Evolutionary conservation across 2,888 invertebrate species (phyloP), one percentile per base, ranked within the genome.

Genomic region (Pherbina coryleti): DNA sequence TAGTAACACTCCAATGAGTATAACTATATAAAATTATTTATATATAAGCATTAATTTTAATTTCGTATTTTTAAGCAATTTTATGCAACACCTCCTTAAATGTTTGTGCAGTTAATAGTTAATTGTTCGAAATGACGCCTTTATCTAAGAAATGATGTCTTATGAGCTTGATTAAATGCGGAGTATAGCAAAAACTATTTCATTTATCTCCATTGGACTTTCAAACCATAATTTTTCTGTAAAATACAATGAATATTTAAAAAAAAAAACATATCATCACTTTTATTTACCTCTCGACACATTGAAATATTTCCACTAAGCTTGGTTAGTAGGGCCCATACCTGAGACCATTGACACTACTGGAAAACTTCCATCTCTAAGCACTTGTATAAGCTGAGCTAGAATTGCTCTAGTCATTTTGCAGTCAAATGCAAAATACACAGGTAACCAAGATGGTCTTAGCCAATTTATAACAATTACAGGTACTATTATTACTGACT

Each of bases 401-500:
- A 67, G 49, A 67, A 67, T 37, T 17, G 44, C 70, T 57, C 7
- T 9, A 9, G 69, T 81, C 78, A 31, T 31, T 5, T 31, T 31
- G 31, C 31, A 31, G 5, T 31, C 31, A n/a, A 79, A 72, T 25
- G 78, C 57, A 31, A 67, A 77, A 81, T n/a, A n/a, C n/a, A n/a
- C n/a, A n/a, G n/a, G n/a, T n/a, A n/a, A n/a, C n/a, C n/a, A n/a
- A n/a, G n/a, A n/a, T n/a, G n/a, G n/a, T n/a, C n/a, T n/a, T n/a
- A n/a, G n/a, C n/a, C n/a, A n/a, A n/a, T n/a, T n/a, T n/a, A n/a
- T n/a, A n/a, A n/a, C n/a, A n/a, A n/a, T n/a, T n/a, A n/a, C n/a
- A n/a, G n/a, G n/a, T n/a, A n/a, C n/a, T n/a, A n/a, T n/a, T n/a
- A n/a, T n/a, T n/a, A n/a, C n/a, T n/a, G n/a, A n/a, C n/a, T n/a